Conservation (phyloP, 2,888 invertebrate genomes). For the Taenaris catops region DNA sequence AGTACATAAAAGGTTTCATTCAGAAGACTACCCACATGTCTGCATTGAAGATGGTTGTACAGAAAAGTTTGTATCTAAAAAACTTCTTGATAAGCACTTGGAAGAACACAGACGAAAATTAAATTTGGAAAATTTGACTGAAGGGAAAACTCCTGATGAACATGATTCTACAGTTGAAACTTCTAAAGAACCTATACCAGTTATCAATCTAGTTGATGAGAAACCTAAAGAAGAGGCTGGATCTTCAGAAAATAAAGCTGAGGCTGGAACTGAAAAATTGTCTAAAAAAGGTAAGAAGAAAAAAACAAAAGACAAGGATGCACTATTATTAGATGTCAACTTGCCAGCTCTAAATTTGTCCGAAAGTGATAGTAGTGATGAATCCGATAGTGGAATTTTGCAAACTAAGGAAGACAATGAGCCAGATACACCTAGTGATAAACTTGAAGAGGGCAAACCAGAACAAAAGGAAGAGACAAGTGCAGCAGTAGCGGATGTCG, state of each 20-base stretch:
- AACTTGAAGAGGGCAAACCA: slow-evolving; percentile 33
- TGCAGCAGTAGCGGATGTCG: slow-evolving; percentile 19
- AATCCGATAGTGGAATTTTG: slow-evolving; percentile 65
- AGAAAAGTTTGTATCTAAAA: slow-evolving; percentile 90
- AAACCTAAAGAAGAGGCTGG: slow-evolving; percentile 51
- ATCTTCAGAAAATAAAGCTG: slow-evolving; percentile 48
- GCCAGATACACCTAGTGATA: slow-evolving; percentile 29
- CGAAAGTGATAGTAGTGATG: slow-evolving; percentile 90
- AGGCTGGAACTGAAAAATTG: slow-evolving; percentile 42
- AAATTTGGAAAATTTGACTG: slow-evolving; percentile 44
- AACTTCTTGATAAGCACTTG: slow-evolving; percentile 86
- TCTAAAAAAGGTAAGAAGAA: slow-evolving; percentile 70
- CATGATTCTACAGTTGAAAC: slow-evolving; percentile 41
- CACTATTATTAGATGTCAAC: slow-evolving; percentile 75
- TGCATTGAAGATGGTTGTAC: slow-evolving; percentile 86
- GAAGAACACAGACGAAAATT: slow-evolving; percentile 76
- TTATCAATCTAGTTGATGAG: slow-evolving; percentile 58
- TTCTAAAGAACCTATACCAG: slow-evolving; percentile 48
- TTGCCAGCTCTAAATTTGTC: slow-evolving; percentile 91
- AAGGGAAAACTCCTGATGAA: slow-evolving; percentile 36
- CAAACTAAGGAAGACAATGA: slow-evolving; percentile 38
- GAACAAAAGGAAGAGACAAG: slow-evolving; percentile 31
- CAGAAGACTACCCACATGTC: slow-evolving; percentile 84
- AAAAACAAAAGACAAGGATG: slow-evolving; percentile 67
- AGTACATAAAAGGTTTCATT: slow-evolving; percentile 91